These are phyloP conservation scores for Chymomyza fuscimana DNA, from an alignment of 2,888 invertebrate genomes.

Conservation along the genomic window DNA sequence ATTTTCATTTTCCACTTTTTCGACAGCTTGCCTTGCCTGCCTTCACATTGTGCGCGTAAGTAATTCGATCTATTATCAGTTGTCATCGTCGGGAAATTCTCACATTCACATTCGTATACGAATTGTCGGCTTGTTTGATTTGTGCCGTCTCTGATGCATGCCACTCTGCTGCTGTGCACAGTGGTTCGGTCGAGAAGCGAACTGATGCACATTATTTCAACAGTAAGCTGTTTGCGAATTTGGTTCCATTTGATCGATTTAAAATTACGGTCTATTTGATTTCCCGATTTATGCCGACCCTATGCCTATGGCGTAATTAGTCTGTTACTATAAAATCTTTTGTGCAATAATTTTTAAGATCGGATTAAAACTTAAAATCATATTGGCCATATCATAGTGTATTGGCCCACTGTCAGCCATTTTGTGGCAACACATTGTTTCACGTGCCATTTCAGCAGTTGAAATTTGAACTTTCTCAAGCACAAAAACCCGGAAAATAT, in stretches of 20 bases:
- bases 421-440: conserved; percentile 44
- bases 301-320: no score
- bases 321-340: no score
- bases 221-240: no score
- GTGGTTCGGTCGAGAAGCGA: conserved; percentile 20
- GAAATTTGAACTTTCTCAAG: conserved; percentile 64
- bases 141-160: conserved; percentile 44
- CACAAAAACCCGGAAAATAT: conserved; percentile 52
- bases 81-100: conserved; percentile 74
- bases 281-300: no score
- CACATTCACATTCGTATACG: conserved; percentile 63
- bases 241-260: no score
- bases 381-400: background rate
- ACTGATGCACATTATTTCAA: no score
- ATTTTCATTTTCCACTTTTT: conserved; percentile 6
- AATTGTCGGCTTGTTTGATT: conserved; percentile 65
- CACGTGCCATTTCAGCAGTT: conserved; percentile 64
- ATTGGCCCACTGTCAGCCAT: background rate
- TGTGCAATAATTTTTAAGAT: no score
- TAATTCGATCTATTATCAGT: conserved; percentile 78
- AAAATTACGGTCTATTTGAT: no score
- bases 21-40: background rate
- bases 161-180: conserved; percentile 33
- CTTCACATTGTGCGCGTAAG: conserved; percentile 44
- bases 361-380: no score